A percentile compares a stretch with the other conserved stretches of the same genome.
phyloP scores from a whole-genome alignment of 2,113 vertebrate species.

The Lamprotornis superbus region DNA sequence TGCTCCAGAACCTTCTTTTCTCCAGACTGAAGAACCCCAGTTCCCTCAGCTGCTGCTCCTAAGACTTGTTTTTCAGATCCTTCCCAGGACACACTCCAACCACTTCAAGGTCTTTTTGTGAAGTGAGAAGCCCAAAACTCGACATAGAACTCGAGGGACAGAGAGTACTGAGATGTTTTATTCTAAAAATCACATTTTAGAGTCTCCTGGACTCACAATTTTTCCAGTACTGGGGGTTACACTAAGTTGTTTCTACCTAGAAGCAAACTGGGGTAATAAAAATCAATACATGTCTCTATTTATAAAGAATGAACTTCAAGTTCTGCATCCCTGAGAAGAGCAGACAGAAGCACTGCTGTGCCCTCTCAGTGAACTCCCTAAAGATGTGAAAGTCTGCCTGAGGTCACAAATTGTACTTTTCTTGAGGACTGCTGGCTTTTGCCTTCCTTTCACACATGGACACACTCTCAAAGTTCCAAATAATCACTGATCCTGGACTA shows the following conservation, averaged over 20 bases:
- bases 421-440: not conserved
- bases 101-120: not conserved
- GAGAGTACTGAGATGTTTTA: not conserved
- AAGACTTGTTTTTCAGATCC: not conserved
- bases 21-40: not conserved
- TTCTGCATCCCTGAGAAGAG: not conserved
- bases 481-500: not conserved
- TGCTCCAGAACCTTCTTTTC: not conserved
- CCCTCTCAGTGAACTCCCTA: not conserved
- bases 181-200: not conserved
- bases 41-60: not conserved
- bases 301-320: not conserved
- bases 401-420: not conserved
- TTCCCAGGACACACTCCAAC: not conserved
- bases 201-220: not conserved
- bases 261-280: not conserved
- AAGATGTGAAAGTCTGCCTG: not conserved
- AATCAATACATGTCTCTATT: not conserved
- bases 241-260: not conserved
- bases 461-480: not conserved
- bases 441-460: not conserved
- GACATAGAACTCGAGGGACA: fast-evolving
- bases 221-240: not conserved
- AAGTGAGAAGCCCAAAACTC: not conserved
- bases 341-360: not conserved